A percentile compares a stretch with the other conserved stretches of the same genome.
These are phyloP conservation scores for Magallana nippona DNA, from an alignment of 2,888 invertebrate genomes.

Conservation along the genomic window DNA sequence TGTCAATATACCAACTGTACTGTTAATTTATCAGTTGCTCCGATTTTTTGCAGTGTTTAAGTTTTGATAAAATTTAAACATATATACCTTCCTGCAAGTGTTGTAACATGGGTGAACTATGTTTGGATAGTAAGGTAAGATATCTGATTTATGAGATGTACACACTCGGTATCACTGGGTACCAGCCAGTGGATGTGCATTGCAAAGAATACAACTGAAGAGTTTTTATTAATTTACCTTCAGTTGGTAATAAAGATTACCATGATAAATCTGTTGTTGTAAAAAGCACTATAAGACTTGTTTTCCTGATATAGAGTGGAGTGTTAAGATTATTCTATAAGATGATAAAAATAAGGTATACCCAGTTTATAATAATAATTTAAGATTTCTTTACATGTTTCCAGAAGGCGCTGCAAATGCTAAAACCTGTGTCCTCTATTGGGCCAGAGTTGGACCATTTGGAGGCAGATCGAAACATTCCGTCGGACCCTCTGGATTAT, in stretches of 20 bases:
- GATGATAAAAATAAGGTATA: no score
- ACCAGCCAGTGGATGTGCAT: no score
- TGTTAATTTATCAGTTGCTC: conserved; percentile 21
- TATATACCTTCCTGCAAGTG: not conserved
- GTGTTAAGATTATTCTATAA: not conserved
- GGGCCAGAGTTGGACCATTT: conserved; percentile 80
- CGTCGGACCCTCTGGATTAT: conserved; percentile 90
- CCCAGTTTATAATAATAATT: no score
- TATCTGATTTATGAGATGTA: not conserved
- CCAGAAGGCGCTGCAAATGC: conserved; percentile 39
- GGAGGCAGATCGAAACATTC: conserved; percentile 86
- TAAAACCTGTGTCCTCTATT: conserved; percentile 59
- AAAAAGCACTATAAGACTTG: no score
- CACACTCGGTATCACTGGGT: not conserved
- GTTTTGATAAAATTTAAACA: conserved; percentile 30
- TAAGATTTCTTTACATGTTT: not conserved
- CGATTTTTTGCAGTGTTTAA: conserved; percentile 18
- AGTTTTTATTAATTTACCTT: no score
- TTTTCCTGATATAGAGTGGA: not conserved
- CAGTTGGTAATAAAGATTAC: no score
- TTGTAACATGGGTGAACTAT: not conserved
- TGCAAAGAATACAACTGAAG: no score
- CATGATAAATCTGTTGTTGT: no score
- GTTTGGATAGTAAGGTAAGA: conserved; percentile 21
- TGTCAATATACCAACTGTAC: not conserved